These are phyloP conservation scores for Metacarcinus magister DNA, from an alignment of 2,888 invertebrate species.

Conservation along the genomic window DNA sequence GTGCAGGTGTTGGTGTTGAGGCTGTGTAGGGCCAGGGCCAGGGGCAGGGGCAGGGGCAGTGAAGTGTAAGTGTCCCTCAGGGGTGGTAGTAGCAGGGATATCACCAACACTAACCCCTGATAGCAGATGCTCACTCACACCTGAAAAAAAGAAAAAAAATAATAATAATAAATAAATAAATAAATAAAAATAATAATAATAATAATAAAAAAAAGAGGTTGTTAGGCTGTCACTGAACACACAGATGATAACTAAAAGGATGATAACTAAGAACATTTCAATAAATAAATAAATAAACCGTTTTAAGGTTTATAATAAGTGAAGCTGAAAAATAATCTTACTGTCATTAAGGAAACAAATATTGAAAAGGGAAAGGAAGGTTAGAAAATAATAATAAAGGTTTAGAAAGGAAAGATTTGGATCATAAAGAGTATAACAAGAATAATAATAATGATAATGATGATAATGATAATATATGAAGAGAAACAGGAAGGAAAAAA, in stretches of 20 bases:
- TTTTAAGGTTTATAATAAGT: no score
- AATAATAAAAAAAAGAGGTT: background rate
- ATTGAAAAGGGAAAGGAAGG: no score
- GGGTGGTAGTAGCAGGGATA: conserved; percentile 20
- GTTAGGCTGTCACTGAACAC: no score
- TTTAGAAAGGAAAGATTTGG: background rate
- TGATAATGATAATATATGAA: background rate
- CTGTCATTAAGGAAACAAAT: no score
- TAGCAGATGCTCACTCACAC: conserved; percentile 70
- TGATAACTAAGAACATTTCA: background rate
- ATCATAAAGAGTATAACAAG: background rate
- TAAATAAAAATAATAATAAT: background rate
- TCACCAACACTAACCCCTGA: conserved; percentile 69
- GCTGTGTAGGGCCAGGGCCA: background rate
- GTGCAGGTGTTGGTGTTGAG: conserved; percentile 60
- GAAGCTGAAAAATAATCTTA: no score
- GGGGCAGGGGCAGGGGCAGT: conserved; percentile 11
- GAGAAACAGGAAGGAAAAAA: no score
- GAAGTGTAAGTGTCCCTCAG: conserved; percentile 63
- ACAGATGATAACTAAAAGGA: no score
- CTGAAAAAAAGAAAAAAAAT: background rate
- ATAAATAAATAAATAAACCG: background rate
- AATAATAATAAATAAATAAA: no score
- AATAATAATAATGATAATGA: background rate
- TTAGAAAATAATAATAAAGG: no score